Evolutionary conservation across 2,797 vertebrate species (phyloP).

Genomic region (Acanthurus leucopareius): DNA sequence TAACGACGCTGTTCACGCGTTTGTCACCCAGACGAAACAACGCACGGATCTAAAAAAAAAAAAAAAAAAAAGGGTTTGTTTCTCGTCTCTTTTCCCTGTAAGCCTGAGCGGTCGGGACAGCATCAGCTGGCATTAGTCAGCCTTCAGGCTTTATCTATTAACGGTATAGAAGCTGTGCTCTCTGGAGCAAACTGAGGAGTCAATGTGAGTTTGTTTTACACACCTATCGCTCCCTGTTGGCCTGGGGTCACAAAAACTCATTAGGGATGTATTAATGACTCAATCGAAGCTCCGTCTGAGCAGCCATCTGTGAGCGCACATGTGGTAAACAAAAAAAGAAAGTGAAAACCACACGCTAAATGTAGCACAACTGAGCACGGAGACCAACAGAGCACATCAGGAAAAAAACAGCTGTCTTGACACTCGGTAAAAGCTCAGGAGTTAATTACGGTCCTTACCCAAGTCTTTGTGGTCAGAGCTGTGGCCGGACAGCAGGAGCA

Average conservation of each 20-base stretch:
- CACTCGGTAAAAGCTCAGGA: conserved; percentile 20
- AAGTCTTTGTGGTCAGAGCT: conserved; percentile 71
- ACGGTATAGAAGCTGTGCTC: conserved; percentile 38
- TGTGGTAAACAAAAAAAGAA: conserved; percentile 21
- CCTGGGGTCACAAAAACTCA: conserved; percentile 71
- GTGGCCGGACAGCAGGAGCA: conserved; percentile 82
- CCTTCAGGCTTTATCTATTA: conserved; percentile 52
- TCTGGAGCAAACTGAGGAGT: conserved; percentile 53
- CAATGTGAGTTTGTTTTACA: conserved; percentile 58
- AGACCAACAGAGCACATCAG: conserved; percentile 22
- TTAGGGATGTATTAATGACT: conserved; percentile 69
- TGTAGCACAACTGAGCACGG: neutral
- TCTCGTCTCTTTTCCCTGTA: conserved; percentile 19
- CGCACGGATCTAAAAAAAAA: neutral
- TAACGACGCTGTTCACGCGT: neutral
- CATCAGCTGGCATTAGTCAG: conserved; percentile 65
- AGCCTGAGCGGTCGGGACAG: conserved; percentile 52
- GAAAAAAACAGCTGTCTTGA: neutral
- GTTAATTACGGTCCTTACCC: conserved; percentile 73
- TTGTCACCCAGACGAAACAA: neutral
- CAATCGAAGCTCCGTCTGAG: conserved; percentile 37
- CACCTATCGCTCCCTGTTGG: conserved; percentile 57
- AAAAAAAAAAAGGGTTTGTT: conserved; percentile 18
- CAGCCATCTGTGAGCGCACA: conserved; percentile 24
- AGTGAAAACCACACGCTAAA: conserved; percentile 17